Conservation (phyloP, 1,140 invertebrate genomes). For the Calephelis virginiensis region DNA sequence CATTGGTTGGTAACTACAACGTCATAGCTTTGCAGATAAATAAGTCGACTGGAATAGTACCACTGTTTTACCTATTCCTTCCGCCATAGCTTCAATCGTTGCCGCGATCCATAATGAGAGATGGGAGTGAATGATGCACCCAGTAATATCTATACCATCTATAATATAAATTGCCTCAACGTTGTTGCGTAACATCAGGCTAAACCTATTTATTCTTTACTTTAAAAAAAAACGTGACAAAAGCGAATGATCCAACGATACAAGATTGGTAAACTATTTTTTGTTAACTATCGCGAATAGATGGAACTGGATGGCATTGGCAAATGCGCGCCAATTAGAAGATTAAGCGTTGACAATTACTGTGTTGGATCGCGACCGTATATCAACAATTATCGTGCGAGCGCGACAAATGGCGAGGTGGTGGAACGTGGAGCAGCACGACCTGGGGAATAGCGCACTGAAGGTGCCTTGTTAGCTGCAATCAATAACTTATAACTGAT, state of each 20-base stretch:
- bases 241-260: constrained; percentile 6
- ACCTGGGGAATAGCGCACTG: constrained; percentile 24
- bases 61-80: too few relatives aligned
- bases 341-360: constrained; percentile 78
- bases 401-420: constrained; percentile 69
- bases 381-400: constrained; percentile 77
- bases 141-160: too few relatives aligned
- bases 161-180: too few relatives aligned
- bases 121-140: too few relatives aligned
- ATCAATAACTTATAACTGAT: background rate
- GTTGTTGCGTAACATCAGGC: too few relatives aligned
- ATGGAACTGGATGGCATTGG: constrained; percentile 67
- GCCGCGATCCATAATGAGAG: too few relatives aligned
- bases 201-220: too few relatives aligned
- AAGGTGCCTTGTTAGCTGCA: constrained; percentile 6
- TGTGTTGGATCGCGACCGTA: constrained; percentile 71
- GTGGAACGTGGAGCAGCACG: constrained; percentile 51
- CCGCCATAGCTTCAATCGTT: too few relatives aligned
- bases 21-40: too few relatives aligned
- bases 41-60: too few relatives aligned
- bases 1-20: too few relatives aligned
- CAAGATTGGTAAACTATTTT: constrained; percentile 46
- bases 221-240: background rate
- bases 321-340: constrained; percentile 78
- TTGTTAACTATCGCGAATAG: constrained; percentile 54